Evolutionary conservation across 2,113 vertebrate species (phyloP), one percentile per base, ranked within the genome.

Genomic region (Micromys minutus): DNA sequence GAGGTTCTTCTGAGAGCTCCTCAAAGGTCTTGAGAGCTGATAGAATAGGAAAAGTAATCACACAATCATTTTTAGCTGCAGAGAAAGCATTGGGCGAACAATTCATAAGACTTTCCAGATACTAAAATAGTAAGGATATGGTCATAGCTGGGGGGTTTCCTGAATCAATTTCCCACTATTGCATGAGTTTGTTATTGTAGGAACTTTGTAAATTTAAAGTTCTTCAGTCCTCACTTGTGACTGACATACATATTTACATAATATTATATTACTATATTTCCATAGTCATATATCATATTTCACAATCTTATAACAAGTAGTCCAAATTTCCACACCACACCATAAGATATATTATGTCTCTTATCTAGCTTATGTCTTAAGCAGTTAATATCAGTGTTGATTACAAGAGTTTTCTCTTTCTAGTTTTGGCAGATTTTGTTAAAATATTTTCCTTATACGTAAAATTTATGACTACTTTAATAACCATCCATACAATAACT

Each of bases 391-490:
- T 59, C 24, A 86, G 19, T 88, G 21, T 80, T 93, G 26, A 65
- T 85, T 65, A 65, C 24, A 91, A 87, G 65, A 17, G 72, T 39
- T 90, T 61, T n/a, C 24, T 76, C 21, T 63, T 84, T 97, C 19
- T 19, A 81, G 34, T 87, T 96, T 67, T 63, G 77, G 31, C 89
- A 91, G 26, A 26, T 86, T 77, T 65, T 74, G 36, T 11, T 81
- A 47, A 92, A 90, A 74, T 3, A 45, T 69, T 63, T 81, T 17
- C 3, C 15, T 89, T 67, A 4, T 7, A 50, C 77, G 69, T 13
- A 91, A n/a, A 91, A 39, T 59, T 86, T 89, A 71, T 79, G 77
- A 36, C 34, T 89, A 90, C 55, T 67, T 95, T 52, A 65, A 42
- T 24, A 4, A 72, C 31, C 16, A 95, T 61, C 36, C 88, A 77